A percentile compares a stretch with the other conserved stretches of the same genome.
Conservation (phyloP, 1,140 invertebrate genomes). For the Drosophila malerkotliana region DNA sequence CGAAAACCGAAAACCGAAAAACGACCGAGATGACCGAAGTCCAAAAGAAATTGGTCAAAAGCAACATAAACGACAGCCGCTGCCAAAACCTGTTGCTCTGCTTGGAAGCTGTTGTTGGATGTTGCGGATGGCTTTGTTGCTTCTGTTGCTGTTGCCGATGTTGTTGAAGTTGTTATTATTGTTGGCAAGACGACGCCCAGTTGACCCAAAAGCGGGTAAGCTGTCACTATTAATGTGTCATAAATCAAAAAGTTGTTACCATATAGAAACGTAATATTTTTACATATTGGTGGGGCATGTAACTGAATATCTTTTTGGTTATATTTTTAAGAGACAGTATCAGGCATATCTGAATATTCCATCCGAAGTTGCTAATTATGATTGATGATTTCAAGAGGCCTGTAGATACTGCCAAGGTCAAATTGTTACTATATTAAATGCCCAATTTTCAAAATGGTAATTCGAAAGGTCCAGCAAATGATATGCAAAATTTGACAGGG, state of each 20-base stretch:
- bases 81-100: slow-evolving; percentile 65
- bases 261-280: slow-evolving; percentile 57
- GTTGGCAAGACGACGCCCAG: slow-evolving; percentile 30
- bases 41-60: slow-evolving; percentile 63
- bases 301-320: slow-evolving; percentile 37
- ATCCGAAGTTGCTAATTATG: slow-evolving; percentile 54
- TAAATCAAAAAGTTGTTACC: slow-evolving; percentile 76
- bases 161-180: not conserved
- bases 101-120: slow-evolving; percentile 26
- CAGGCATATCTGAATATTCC: slow-evolving; percentile 1
- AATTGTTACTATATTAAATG: slow-evolving; percentile 1
- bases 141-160: slow-evolving; percentile 7
- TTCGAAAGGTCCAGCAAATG: slow-evolving; percentile 33
- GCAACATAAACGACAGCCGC: slow-evolving; percentile 8
- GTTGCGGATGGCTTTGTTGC: slow-evolving; percentile 15
- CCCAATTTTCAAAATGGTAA: slow-evolving; percentile 16
- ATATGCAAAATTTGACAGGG: slow-evolving; percentile 68
- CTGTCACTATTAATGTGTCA: slow-evolving; percentile 74
- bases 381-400: slow-evolving; percentile 48
- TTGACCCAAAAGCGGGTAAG: slow-evolving; percentile 53
- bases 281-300: slow-evolving; percentile 53
- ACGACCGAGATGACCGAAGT: slow-evolving; percentile 4
- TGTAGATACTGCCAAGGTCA: slow-evolving; percentile 12
- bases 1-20: slow-evolving; percentile 5
- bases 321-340: slow-evolving; percentile 11